Evolutionary conservation across 1,140 invertebrate species (phyloP).

Genomic region (Drosophila ananassae): DNA sequence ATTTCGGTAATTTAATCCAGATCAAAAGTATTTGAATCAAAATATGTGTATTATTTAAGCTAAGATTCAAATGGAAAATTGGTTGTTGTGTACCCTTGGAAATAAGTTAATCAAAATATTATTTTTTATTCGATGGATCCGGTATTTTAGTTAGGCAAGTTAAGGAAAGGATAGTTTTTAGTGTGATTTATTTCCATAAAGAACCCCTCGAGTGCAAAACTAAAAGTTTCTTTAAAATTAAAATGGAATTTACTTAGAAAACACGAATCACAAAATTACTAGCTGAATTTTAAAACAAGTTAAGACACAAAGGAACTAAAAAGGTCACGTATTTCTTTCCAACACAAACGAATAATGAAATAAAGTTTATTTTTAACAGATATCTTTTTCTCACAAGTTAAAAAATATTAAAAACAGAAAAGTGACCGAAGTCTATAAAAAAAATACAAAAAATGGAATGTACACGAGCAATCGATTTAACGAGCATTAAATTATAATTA

Average conservation of each 20-base stretch:
- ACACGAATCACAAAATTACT: slow-evolving; percentile 24
- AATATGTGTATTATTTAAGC: slow-evolving; percentile 54
- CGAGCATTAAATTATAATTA: slow-evolving; percentile 66
- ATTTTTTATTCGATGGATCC: slow-evolving; percentile 17
- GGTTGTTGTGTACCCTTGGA: slow-evolving; percentile 43
- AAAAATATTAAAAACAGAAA: slow-evolving; percentile 20
- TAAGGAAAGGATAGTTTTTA: no score
- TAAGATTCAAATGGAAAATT: slow-evolving; percentile 29
- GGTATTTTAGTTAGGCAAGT: slow-evolving; percentile 64
- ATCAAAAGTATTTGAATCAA: slow-evolving; percentile 78
- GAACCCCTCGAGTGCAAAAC: slow-evolving; percentile 55
- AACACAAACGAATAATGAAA: slow-evolving; percentile 14
- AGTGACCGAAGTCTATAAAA: slow-evolving; percentile 11
- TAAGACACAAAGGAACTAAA: slow-evolving; percentile 31
- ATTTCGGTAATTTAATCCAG: slow-evolving; percentile 61
- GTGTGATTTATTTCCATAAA: not conserved
- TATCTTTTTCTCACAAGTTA: slow-evolving; percentile 39
- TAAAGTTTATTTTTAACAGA: slow-evolving; percentile 32
- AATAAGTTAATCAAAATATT: slow-evolving; percentile 3
- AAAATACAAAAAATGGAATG: slow-evolving; percentile 36
- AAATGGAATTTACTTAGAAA: slow-evolving; percentile 37
- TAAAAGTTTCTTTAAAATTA: slow-evolving; percentile 42
- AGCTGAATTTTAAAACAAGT: slow-evolving; percentile 66
- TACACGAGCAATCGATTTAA: slow-evolving; percentile 73
- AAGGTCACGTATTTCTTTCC: slow-evolving; percentile 13